phyloP scores from a whole-genome alignment of 2,797 vertebrate genomes.

The Scyliorhinus canicula region DNA sequence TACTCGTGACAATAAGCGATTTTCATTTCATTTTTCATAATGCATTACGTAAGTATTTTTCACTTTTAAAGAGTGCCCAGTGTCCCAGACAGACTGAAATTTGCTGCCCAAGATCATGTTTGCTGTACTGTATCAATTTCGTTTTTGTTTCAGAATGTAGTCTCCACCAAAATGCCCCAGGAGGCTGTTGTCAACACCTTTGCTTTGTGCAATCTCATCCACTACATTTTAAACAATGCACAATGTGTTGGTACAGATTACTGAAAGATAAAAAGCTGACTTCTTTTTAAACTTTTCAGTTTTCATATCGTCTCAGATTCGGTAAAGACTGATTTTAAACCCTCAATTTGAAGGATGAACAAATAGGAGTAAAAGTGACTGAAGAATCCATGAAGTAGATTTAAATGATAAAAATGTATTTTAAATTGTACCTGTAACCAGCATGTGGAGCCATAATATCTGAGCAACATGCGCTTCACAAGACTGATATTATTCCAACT shows the following conservation, averaged over 20 bases:
- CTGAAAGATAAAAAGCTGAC: not conserved
- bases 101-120: not conserved
- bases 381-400: not conserved
- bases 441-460: not conserved
- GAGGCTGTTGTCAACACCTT: not conserved
- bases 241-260: not conserved
- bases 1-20: too few relatives aligned
- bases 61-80: not conserved
- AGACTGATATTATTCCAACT: not conserved
- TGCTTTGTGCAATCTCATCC: not conserved
- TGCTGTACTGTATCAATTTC: slow-evolving; percentile 13
- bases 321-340: not conserved
- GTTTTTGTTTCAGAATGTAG: not conserved
- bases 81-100: not conserved
- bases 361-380: not conserved
- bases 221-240: not conserved
- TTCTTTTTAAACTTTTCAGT: not conserved
- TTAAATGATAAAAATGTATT: not conserved
- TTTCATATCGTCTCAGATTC: not conserved
- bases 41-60: not conserved
- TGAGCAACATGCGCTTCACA: not conserved
- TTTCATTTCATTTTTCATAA: too few relatives aligned
- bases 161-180: not conserved
- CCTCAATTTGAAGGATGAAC: not conserved
- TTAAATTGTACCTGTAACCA: not conserved